Evolutionary conservation across 2,888 invertebrate species (phyloP), one percentile per base, ranked within the genome.

Genomic region (Asteroscopus sphinx): DNA sequence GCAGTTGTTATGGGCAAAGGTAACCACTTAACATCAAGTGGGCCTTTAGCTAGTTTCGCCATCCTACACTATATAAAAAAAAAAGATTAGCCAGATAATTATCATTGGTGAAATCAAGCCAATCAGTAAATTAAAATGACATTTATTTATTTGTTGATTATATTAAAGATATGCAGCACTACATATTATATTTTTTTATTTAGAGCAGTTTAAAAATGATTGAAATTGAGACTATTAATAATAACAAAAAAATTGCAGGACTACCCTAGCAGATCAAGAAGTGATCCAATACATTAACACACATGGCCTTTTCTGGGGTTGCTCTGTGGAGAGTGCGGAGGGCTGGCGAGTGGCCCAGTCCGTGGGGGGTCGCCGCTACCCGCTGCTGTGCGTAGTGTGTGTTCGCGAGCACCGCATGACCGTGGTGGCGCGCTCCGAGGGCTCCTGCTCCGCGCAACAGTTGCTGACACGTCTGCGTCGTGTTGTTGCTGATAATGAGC

Each of bases 271-370:
- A 37, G 95, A 97, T 86, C 92, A 95, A 47, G 96, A 96, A 36
- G 96, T 99, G 32, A 95, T 97, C 60, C 95, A 96, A 62, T 98
- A 96, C 87, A 95, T 99, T 68, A 98, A 98, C 89, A 96, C 96
- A 44, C 96, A 97, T 80, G 97, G 97, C 77, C 91, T 99, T 25
- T 97, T 99, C 85, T 99, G 99, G 99, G 98, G 97, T 3, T 99
- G 99, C 88, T 97, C 97, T 51, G 96, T 98, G 16, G 96, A 97
- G 68, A 96, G 96, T 0, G 97, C 98, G 0, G 99, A 99, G 89
- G 99, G 99, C 0, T 98, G 97, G 93, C 96, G 98, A 77, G 99
- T 99, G 17, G 97, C 97, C 7, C 98, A 98, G 88, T 97, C 98
- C 0, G 96, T 99, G 26, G 96, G 97, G 63, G 97, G 97, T 17